Evolutionary conservation across 2,113 vertebrate species (phyloP), one percentile per base, ranked within the genome.

Genomic region (Oryzias javanicus): DNA sequence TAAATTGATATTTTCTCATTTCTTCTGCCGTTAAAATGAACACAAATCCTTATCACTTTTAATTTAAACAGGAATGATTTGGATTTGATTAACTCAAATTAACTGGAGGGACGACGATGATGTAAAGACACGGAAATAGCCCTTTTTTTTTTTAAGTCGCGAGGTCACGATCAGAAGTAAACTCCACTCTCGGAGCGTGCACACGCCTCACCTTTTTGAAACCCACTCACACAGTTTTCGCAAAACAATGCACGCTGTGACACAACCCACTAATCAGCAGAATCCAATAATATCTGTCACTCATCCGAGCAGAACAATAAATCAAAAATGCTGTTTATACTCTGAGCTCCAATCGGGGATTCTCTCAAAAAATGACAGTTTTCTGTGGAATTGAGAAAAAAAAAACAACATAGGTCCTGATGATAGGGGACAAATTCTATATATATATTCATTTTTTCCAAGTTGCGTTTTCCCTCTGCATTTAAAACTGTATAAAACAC

Each of bases 71-170:
- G 14, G 1, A 19, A 49, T n/a, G 60, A 53, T 50, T 45, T 27
- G 18, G 14, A 19, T 2, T 8, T 2, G 22, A 55, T 40, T 3
- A 46, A 69, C 52, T 47, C 45, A 42, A 27, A 12, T 5, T 5
- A 51, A 22, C 40, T 27, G 42, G 20, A 1, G 4, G 22, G 22
- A 44, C 10, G 42, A n/a, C 60, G 47, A 68, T 67, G 4, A 50
- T 2, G 2, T 24, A 63, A 63, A 67, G 72, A 76, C 19, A 46
- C 4, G 19, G 22, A 76, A 83, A 57, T 89, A 92, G 91, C 89
- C 89, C 91, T 91, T 91, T 74, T 75, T 77, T 19, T 6, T 7
- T 8, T 75, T 80, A 84, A 81, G 82, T 89, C 87, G 89, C 87
- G 45, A 88, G 86, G 81, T 67, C 13, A 15, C 14, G 88, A 89